Percentiles rank a stretch among this genome's conserved stretches.
Conservation (phyloP, 2,113 vertebrate species). For the Danio rerio region GRCz12tu NC_133189.1:20589501-20590000, state of each 20-base stretch:
- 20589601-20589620: not conserved
- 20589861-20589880: constrained; percentile 39
- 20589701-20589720: not conserved
- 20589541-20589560: not conserved
- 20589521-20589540: not conserved
- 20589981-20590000: too few species aligned
- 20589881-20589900: constrained; percentile 60
- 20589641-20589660: not conserved
- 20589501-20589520: too few species aligned
- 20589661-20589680: constrained; percentile 26
- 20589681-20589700: not conserved
- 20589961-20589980: constrained; percentile 65
- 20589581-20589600: not conserved
- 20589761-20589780: constrained; percentile 26
- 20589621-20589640: constrained; percentile 24
- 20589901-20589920: constrained; percentile 46
- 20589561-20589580: not conserved
- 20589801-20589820: not conserved
- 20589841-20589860: constrained; percentile 46
- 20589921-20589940: constrained; percentile 55
- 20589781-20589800: too few species aligned
- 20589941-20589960: constrained; percentile 59
- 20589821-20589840: constrained; percentile 21
- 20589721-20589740: not conserved
- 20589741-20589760: constrained; percentile 19